Evolutionary conservation across 2,113 vertebrate species (phyloP).

Genomic region (Bolborhynchus lineola): DNA sequence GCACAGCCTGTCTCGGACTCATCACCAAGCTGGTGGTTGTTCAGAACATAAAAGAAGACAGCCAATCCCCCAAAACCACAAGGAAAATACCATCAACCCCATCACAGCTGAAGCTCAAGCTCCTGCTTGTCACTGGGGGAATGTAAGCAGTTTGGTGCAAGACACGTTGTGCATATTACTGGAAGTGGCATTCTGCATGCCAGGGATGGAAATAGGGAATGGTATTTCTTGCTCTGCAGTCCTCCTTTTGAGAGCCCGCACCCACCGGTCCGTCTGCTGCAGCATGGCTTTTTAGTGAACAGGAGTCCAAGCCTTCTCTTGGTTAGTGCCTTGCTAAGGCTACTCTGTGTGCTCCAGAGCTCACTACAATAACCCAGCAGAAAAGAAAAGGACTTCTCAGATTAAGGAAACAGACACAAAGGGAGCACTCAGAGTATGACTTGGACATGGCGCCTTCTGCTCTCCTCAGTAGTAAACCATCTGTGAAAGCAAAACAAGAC

Average conservation of each 20-base stretch:
- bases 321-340: neutral
- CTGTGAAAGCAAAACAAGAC: constrained; percentile 37
- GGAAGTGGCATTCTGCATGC: neutral
- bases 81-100: neutral
- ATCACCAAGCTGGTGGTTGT: neutral
- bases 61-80: neutral
- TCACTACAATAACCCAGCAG: constrained; percentile 20
- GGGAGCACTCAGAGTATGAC: neutral
- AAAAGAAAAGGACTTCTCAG: constrained; percentile 13
- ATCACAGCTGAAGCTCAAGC: neutral
- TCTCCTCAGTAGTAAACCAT: neutral
- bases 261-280: constrained; percentile 4
- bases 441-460: neutral
- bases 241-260: neutral
- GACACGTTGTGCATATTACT: neutral
- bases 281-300: neutral
- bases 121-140: neutral
- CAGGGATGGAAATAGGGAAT: neutral
- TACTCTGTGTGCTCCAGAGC: neutral
- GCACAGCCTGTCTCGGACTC: neutral
- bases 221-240: neutral
- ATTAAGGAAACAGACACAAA: neutral
- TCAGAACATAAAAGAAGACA: neutral
- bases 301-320: neutral
- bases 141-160: neutral